phyloP scores from a whole-genome alignment of 2,113 vertebrate genomes.

The Petromus typicus region DNA sequence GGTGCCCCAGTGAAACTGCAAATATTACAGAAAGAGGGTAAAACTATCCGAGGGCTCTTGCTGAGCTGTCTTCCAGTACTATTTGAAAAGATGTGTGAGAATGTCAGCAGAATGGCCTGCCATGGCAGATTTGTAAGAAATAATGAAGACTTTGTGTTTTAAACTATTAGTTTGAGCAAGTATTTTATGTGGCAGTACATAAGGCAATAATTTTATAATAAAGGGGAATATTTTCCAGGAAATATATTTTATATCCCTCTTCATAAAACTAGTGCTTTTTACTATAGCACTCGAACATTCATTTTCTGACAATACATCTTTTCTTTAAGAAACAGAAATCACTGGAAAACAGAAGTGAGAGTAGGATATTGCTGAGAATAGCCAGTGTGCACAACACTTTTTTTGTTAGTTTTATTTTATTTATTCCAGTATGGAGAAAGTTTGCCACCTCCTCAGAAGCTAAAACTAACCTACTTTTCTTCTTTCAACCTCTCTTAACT shows the following conservation, averaged over 20 bases:
- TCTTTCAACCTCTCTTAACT: neutral
- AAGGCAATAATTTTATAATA: neutral
- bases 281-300: neutral
- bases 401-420: neutral
- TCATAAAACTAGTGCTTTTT: neutral
- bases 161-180: neutral
- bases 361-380: neutral
- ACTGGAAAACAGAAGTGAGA: neutral
- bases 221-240: neutral
- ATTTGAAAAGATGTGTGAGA: neutral
- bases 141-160: neutral
- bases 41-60: rapidly evolving
- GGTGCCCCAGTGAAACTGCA: neutral
- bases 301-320: neutral
- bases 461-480: neutral
- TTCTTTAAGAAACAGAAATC: slow-evolving; percentile 10
- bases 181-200: neutral
- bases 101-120: neutral
- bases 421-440: neutral
- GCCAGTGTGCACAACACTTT: neutral
- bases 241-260: neutral
- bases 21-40: neutral
- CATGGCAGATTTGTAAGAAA: neutral
- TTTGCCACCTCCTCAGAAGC: neutral
- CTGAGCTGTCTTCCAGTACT: neutral